These are phyloP conservation scores for Amblyopsis hoosieri DNA, from an alignment of 2,797 vertebrate species.

Conservation along the genomic window DNA sequence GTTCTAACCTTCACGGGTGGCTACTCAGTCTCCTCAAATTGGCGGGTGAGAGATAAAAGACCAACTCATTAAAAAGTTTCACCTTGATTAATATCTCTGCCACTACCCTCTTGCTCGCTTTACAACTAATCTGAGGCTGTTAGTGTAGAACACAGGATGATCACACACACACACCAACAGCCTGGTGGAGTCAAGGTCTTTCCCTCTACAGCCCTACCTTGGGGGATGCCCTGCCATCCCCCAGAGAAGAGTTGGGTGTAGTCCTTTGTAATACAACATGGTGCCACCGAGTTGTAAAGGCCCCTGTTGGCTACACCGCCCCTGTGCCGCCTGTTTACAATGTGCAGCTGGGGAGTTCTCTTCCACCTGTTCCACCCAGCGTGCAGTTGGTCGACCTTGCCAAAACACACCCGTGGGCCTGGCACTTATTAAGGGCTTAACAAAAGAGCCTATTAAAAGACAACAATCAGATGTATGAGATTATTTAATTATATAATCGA, in stretches of 20 bases:
- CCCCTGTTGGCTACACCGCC: constrained; percentile 10
- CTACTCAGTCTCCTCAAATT: constrained; percentile 20
- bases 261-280: constrained; percentile 45
- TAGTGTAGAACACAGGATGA: neutral
- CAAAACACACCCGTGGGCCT: constrained; percentile 38
- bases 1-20: constrained; percentile 36
- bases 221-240: constrained; percentile 16
- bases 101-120: constrained; percentile 23
- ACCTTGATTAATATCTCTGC: constrained; percentile 42
- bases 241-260: constrained; percentile 33
- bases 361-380: constrained; percentile 56
- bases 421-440: constrained; percentile 2
- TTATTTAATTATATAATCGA: no score
- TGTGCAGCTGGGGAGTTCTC: constrained; percentile 60
- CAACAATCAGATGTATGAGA: no score
- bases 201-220: constrained; percentile 22
- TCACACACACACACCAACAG: neutral
- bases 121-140: neutral
- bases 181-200: constrained; percentile 39
- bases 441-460: no score
- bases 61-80: constrained; percentile 47
- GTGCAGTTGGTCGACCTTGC: constrained; percentile 32
- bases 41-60: constrained; percentile 32
- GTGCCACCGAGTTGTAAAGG: constrained; percentile 40
- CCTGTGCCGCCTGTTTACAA: constrained; percentile 38